Base-by-base conservation (phyloP, 2,113 vertebrate species). In the Nipponia nippon region DNA sequence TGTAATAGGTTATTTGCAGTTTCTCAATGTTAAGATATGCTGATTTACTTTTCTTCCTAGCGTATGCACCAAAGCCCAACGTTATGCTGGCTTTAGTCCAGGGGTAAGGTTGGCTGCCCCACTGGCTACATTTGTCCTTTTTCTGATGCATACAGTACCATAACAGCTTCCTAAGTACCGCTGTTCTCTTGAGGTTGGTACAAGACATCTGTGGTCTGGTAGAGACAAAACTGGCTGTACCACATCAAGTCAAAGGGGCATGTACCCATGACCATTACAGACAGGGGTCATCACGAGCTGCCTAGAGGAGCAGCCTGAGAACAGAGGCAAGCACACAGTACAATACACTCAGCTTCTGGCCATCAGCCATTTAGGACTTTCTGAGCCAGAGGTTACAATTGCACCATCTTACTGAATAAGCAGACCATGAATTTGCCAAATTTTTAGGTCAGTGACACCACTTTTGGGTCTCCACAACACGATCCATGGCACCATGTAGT, bases 251-350 rank as follows among this genome's bases (percentile, higher is more conserved):
- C 52, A n/a, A 49, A 89, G n/a, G 47, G 22, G 36, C n/a, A 18
- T 0, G 1, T 7, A 72, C 50, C 17, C 16, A 53, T 3, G 2
- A 13, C 46, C 25, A 71, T 52, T 59, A 30, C 38, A 27, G 36
- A 30, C 1, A 38, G 50, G 8, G 16, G 58, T 44, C 52, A n/a
- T 19, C 58, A 65, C 0, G 1, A 93, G 58, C 29, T 70, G 63
- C 44, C 22, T n/a, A 23, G 27, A 70, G 11, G 13, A 58, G 34
- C 40, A 70, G 62, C 53, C 17, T 19, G 22, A 83, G 52, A 83
- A 59, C 8, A 0, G 2, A 88, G 50, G 58, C 25, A 78, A 40
- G 6, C 38, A 46, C 32, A 7, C 12, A 34, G 44, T 29, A 77
- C 42, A 56, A 50, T 55, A 25, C 32, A 38, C 58, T 38, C 36